Evolutionary conservation across 2,888 invertebrate genomes (phyloP).

Genomic region (Hirudinaria manillensis): DNA sequence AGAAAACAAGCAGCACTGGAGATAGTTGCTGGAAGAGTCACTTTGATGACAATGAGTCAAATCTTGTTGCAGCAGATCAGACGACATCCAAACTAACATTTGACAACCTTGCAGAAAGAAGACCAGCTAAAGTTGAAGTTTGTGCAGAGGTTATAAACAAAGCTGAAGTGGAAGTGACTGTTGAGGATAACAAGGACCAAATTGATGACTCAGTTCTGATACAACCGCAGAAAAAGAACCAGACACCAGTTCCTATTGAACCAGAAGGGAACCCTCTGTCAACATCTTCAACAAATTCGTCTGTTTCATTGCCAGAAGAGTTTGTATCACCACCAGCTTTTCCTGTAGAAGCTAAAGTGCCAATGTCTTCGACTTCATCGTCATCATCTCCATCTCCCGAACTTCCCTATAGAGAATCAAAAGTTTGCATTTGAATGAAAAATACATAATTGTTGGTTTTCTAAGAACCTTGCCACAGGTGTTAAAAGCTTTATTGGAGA

Average conservation of each 20-base stretch:
- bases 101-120: conserved; percentile 11
- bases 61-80: background rate
- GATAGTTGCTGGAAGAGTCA: background rate
- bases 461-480: too few relatives aligned
- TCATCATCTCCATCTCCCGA: background rate
- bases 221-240: background rate
- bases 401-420: conserved; percentile 12
- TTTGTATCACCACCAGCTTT: background rate
- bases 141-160: background rate
- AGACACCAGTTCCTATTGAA: background rate
- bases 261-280: background rate
- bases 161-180: background rate
- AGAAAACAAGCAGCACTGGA: background rate
- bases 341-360: background rate
- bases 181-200: background rate
- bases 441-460: too few relatives aligned
- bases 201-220: background rate
- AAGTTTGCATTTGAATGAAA: background rate
- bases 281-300: conserved; percentile 2
- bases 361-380: background rate
- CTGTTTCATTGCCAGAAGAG: background rate
- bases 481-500: too few relatives aligned
- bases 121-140: background rate
- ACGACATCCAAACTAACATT: background rate
- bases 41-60: background rate